These are phyloP conservation scores for Gymnothorax javanicus DNA, from an alignment of 2,797 vertebrate genomes.

Conservation along the genomic window DNA sequence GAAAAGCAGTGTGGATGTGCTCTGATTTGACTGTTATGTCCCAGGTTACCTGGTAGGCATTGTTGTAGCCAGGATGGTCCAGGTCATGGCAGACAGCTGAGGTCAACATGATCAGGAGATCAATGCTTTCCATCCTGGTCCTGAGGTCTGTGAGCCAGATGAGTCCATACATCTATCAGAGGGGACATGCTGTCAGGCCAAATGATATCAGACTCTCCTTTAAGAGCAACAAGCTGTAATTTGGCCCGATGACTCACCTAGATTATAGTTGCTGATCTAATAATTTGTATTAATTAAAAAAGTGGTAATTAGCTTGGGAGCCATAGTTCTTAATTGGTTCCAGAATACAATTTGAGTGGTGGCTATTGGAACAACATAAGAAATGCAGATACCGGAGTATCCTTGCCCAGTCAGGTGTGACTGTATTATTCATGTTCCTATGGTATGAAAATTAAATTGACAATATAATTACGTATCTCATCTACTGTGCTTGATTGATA, in stretches of 20 bases:
- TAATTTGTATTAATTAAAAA: background rate
- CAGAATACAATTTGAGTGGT: background rate
- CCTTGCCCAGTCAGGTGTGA: constrained; percentile 34
- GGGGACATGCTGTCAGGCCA: background rate
- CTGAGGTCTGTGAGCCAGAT: constrained; percentile 79
- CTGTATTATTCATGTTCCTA: background rate
- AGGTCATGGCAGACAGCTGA: constrained; percentile 80
- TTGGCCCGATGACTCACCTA: background rate
- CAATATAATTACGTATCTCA: background rate
- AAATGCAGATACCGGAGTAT: background rate
- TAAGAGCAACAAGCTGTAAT: background rate
- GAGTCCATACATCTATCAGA: constrained; percentile 77
- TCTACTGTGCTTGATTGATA: background rate
- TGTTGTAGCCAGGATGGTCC: constrained; percentile 81
- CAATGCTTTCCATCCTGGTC: constrained; percentile 70
- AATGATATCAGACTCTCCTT: background rate
- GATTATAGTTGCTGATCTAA: background rate
- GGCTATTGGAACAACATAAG: constrained; percentile 10
- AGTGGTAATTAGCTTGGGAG: background rate
- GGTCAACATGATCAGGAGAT: constrained; percentile 77
- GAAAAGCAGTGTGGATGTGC: background rate
- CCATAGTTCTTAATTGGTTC: background rate
- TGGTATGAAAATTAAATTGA: background rate
- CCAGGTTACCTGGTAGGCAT: constrained; percentile 73
- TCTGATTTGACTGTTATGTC: background rate